Evolutionary conservation across 2,113 vertebrate species (phyloP), one percentile per base, ranked within the genome.

Genomic region (Benitochromis conjunctus): DNA sequence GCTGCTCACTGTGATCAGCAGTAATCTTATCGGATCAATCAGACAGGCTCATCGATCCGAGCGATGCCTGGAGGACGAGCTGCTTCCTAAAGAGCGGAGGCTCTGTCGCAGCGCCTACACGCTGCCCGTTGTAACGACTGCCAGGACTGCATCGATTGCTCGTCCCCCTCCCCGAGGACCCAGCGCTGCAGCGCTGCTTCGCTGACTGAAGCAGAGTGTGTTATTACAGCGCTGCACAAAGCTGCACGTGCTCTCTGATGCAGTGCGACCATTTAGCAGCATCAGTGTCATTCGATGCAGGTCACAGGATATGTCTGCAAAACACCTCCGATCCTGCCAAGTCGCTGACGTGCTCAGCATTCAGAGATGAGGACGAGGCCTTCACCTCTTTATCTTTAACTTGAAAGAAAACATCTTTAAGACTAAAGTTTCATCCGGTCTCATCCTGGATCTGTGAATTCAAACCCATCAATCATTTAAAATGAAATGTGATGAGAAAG

Each of bases 141-240:
- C 71, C 89, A 82, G 53, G 38, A 41, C 78, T 19, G 4, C 60
- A 89, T 34, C 7, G 86, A 91, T 91, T 16, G 74, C 21, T 79
- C 1, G 12, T 6, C 13, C 14, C 34, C 12, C 57, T 24, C 80
- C 51, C 79, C 1, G 51, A 66, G 80, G 56, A 29, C 51, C 5
- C 3, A 19, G 9, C 41, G 10, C 77, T 81, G 81, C 81, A 41
- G 81, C 18, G 31, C 56, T 18, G 56, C 76, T 46, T 46, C 34
- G 14, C 84, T 89, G 84, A 86, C 84, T 43, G 10, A 79, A 13
- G 58, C 79, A 78, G 51, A 57, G 79, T 82, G 18, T 85, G 55
- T 31, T 57, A 21, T 26, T 58, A 41, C 58, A 71, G n/a, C 24
- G 55, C 57, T 11, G n/a, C 9, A 2, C 3, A 6, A 5, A 6